phyloP scores from a whole-genome alignment of 2,797 vertebrate species.

The Sardinella longiceps region DNA sequence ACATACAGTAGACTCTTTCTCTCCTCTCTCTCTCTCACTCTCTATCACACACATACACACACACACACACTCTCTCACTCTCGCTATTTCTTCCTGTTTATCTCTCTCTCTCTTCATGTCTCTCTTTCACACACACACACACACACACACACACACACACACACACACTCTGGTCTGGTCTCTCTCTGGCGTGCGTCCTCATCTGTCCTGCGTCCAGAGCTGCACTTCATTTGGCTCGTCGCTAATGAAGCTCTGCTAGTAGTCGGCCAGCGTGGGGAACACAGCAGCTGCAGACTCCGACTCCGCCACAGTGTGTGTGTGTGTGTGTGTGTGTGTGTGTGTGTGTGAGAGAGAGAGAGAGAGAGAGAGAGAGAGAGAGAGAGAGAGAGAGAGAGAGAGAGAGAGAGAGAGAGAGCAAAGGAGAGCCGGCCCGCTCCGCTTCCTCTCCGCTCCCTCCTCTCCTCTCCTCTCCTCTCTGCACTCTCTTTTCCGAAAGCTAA shows the following conservation, averaged over 20 bases:
- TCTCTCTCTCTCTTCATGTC: background rate
- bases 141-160: background rate
- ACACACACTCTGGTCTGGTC: constrained; percentile 37
- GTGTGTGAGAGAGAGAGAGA: too few species aligned
- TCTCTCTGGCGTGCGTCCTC: constrained; percentile 53
- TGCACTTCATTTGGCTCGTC: constrained; percentile 59
- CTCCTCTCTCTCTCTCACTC: constrained; percentile 5
- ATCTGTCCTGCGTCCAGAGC: constrained; percentile 61
- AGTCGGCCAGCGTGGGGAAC: constrained; percentile 55
- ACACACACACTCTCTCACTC: too few species aligned
- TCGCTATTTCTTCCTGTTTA: too few species aligned
- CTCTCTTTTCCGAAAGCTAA: constrained; percentile 63
- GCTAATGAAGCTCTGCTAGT: constrained; percentile 73
- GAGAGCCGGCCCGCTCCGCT: background rate
- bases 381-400: too few species aligned
- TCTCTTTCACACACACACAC: constrained; percentile 32
- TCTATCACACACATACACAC: constrained; percentile 29
- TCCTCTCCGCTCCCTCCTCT: too few species aligned
- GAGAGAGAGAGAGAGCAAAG: constrained; percentile 57
- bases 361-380: too few species aligned
- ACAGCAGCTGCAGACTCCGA: constrained; percentile 31
- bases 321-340: too few species aligned
- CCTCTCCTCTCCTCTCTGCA: background rate
- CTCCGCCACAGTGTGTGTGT: too few species aligned
- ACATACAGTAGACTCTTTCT: background rate